Percentiles rank a stretch among this genome's conserved stretches.
Evolutionary conservation across 2,888 invertebrate genomes (phyloP).

Genomic region (Microdon myrmicae): DNA sequence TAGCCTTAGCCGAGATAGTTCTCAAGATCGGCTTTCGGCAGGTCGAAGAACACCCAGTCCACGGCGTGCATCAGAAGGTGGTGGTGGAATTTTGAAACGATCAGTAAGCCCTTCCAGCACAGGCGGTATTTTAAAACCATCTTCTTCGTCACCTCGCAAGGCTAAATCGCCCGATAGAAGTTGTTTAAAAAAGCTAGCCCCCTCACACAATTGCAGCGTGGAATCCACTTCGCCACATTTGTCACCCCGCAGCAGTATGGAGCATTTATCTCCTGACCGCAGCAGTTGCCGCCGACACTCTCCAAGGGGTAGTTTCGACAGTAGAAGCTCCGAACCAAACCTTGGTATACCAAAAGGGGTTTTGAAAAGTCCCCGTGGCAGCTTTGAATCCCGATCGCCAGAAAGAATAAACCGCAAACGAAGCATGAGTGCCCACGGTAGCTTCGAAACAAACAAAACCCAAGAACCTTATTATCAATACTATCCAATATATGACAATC

Average conservation of each 20-base stretch:
- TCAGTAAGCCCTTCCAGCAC: slow-evolving; percentile 58
- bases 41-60: slow-evolving; percentile 65
- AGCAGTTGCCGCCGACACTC: slow-evolving; percentile 62
- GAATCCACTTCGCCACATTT: slow-evolving; percentile 64
- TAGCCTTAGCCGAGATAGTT: slow-evolving; percentile 63
- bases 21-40: slow-evolving; percentile 61
- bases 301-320: slow-evolving; percentile 65
- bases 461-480: slow-evolving; percentile 64
- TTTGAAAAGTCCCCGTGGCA: slow-evolving; percentile 59
- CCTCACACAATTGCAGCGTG: slow-evolving; percentile 63
- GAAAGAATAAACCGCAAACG: slow-evolving; percentile 61
- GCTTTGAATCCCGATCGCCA: slow-evolving; percentile 60
- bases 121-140: slow-evolving; percentile 62
- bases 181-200: slow-evolving; percentile 63
- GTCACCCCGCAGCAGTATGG: slow-evolving; percentile 64
- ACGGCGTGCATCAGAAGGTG: slow-evolving; percentile 64
- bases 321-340: slow-evolving; percentile 63
- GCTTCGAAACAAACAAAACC: slow-evolving; percentile 59
- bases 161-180: slow-evolving; percentile 65
- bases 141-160: slow-evolving; percentile 62
- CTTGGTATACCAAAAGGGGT: slow-evolving; percentile 59
- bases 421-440: slow-evolving; percentile 66
- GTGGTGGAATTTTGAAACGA: slow-evolving; percentile 64
- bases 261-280: slow-evolving; percentile 65
- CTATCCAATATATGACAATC: slow-evolving; percentile 65